Percentiles rank a stretch among this genome's conserved stretches.
Conservation (phyloP, 2,888 invertebrate species). For the Volucella inflata region DNA sequence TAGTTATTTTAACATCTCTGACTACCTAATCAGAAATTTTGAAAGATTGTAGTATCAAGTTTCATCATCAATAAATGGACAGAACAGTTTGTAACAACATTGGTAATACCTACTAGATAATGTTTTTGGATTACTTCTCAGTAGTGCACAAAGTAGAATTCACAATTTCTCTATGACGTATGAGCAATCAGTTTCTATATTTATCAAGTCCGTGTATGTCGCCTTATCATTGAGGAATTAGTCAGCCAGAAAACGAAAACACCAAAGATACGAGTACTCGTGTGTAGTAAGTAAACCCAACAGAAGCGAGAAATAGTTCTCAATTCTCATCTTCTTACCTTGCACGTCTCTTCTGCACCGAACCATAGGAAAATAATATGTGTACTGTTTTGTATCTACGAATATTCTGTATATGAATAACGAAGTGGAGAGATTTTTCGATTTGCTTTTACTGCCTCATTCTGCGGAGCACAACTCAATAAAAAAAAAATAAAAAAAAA, state of each 20-base stretch:
- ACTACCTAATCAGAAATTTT: too few species aligned
- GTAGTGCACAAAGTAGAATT: too few species aligned
- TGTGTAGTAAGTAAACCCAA: background rate
- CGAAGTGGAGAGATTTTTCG: background rate
- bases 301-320: constrained; percentile 7
- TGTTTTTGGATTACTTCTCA: too few species aligned
- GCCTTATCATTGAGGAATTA: constrained; percentile 52
- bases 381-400: constrained; percentile 27
- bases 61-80: too few species aligned
- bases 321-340: background rate
- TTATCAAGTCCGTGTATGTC: constrained; percentile 43
- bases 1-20: too few species aligned
- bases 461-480: constrained; percentile 40
- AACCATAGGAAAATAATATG: constrained; percentile 24
- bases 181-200: constrained; percentile 67
- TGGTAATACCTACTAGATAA: too few species aligned
- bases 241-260: constrained; percentile 51
- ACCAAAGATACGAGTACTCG: constrained; percentile 3
- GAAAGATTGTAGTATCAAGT: too few species aligned
- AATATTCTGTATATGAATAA: background rate
- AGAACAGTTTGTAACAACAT: too few species aligned
- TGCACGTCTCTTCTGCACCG: constrained; percentile 1
- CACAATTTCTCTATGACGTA: constrained; percentile 22
- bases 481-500: constrained; percentile 50
- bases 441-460: constrained; percentile 41